Conservation (phyloP, 2,888 invertebrate genomes). For the Ischnura elegans region DNA sequence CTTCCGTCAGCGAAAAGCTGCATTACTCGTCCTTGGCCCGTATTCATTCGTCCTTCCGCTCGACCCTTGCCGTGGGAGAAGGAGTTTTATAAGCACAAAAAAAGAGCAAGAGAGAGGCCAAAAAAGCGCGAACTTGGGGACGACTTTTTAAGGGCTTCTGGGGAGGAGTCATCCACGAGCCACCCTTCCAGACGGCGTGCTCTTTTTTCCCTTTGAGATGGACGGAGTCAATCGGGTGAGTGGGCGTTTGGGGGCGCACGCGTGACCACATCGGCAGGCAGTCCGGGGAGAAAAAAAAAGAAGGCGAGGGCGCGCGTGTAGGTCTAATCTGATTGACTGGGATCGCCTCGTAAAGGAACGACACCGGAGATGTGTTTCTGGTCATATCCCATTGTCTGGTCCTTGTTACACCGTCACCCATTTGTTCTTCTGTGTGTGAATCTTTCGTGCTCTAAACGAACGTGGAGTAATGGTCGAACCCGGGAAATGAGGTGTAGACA, state of each 20-base stretch:
- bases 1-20: neutral
- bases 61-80: neutral
- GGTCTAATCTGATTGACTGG: slow-evolving; percentile 19
- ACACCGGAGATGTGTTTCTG: neutral
- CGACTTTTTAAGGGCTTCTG: neutral
- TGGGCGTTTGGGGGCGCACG: neutral
- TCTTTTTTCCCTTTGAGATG: neutral
- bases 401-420: neutral
- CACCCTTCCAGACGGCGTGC: neutral
- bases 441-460: no score
- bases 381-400: neutral
- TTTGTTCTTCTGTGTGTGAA: neutral
- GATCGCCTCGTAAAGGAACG: neutral
- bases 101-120: neutral
- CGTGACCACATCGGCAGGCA: slow-evolving; percentile 11
- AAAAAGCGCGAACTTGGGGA: neutral
- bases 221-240: neutral
- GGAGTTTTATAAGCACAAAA: neutral
- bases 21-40: neutral
- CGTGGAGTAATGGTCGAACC: no score
- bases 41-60: neutral
- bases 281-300: neutral
- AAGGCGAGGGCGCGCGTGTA: neutral
- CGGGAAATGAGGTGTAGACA: no score
- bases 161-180: neutral